phyloP scores from a whole-genome alignment of 2,113 vertebrate species.

The Lophochroa leadbeateri region DNA sequence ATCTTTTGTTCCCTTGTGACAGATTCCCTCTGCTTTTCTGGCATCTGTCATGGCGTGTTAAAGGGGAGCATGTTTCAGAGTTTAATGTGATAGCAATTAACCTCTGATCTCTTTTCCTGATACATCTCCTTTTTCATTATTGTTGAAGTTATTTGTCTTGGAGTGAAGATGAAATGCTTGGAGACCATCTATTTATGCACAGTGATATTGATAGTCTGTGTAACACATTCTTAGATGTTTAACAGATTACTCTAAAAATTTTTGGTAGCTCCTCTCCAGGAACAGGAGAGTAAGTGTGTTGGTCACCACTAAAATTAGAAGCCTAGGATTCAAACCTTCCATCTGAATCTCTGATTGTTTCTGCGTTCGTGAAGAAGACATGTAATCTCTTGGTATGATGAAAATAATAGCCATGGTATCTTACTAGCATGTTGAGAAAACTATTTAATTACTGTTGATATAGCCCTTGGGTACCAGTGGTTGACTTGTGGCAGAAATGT shows the following conservation, averaged over 20 bases:
- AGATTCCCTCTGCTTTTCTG: slow-evolving; percentile 61
- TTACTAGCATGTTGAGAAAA: background rate
- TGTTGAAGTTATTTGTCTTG: slow-evolving; percentile 55
- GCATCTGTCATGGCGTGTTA: slow-evolving; percentile 58
- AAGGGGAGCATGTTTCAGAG: slow-evolving; percentile 51
- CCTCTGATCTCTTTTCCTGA: slow-evolving; percentile 46
- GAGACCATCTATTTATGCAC: background rate
- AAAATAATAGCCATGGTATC: background rate
- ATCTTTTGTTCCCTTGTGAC: slow-evolving; percentile 73
- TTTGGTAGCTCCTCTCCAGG: background rate
- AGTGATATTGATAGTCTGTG: background rate
- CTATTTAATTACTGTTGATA: slow-evolving; percentile 9
- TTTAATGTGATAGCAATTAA: slow-evolving; percentile 74
- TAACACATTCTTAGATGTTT: slow-evolving; percentile 2
- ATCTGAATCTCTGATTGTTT: background rate
- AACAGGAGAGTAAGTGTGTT: background rate
- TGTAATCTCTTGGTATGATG: background rate
- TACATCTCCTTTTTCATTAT: slow-evolving; percentile 45
- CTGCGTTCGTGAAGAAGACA: background rate
- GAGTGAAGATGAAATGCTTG: slow-evolving; percentile 32
- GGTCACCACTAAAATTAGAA: background rate
- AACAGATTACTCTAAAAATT: background rate
- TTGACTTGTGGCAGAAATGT: background rate
- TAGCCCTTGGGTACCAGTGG: background rate
- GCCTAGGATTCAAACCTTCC: background rate